These are phyloP conservation scores for Penaeus japonicus DNA, from an alignment of 1,140 invertebrate genomes.

Conservation along the genomic window DNA sequence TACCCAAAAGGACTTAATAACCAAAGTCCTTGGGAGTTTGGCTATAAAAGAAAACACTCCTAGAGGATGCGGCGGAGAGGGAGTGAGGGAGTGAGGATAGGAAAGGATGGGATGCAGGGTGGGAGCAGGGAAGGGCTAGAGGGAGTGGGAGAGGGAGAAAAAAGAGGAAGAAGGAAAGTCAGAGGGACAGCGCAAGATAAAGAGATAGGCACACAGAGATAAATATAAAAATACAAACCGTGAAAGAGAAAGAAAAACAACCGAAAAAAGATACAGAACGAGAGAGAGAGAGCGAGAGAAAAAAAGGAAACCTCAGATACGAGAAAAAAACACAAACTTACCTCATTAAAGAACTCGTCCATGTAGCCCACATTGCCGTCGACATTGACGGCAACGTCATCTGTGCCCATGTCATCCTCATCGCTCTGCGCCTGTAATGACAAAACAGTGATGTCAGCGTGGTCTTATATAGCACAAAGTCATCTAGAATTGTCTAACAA, in stretches of 20 bases:
- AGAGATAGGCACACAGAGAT: neutral
- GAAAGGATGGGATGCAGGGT: neutral
- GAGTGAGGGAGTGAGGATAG: neutral
- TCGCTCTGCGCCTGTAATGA: conserved; percentile 86
- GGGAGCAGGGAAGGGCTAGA: neutral
- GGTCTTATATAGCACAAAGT: neutral
- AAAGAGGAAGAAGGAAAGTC: neutral
- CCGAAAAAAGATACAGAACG: neutral
- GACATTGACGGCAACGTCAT: conserved; percentile 90
- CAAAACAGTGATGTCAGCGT: neutral
- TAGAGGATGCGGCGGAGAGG: neutral
- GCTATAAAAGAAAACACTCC: no score
- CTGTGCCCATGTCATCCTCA: conserved; percentile 89
- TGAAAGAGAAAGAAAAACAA: neutral
- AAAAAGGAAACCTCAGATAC: neutral
- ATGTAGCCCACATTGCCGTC: conserved; percentile 84
- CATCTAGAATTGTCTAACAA: neutral
- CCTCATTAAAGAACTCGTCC: conserved; percentile 98
- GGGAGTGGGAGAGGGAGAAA: neutral
- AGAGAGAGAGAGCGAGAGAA: neutral
- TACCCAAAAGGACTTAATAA: no score
- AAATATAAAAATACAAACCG: neutral
- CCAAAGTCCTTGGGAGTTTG: no score
- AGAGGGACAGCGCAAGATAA: neutral
- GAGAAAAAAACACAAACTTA: conserved; percentile 65